Percentiles rank a stretch among this genome's conserved stretches.
Evolutionary conservation across 1,140 invertebrate genomes (phyloP).

Genomic region (Habropoda laboriosa): DNA sequence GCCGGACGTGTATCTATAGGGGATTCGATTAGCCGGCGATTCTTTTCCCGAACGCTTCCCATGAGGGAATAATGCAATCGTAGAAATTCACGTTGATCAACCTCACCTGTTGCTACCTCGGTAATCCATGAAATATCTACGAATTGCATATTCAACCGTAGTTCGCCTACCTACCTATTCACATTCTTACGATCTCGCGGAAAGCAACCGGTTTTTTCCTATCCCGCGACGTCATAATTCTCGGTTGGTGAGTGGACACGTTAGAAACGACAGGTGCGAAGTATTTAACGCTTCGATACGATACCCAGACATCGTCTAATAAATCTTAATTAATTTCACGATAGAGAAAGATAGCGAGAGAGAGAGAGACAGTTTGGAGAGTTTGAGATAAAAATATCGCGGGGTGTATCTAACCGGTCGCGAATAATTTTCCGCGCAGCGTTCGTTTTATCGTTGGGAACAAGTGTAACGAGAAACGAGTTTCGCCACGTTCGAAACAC

Average conservation of each 20-base stretch:
- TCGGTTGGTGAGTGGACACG: not conserved
- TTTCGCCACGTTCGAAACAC: constrained; percentile 20
- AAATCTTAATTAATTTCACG: constrained; percentile 46
- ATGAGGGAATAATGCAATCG: not conserved
- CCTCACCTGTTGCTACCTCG: not conserved
- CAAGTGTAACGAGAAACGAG: constrained; percentile 51
- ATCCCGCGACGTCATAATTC: constrained; percentile 7
- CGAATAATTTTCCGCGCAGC: constrained; percentile 43
- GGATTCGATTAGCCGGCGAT: constrained; percentile 48
- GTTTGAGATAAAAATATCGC: not conserved
- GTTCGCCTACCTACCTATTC: not conserved
- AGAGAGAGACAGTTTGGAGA: no score
- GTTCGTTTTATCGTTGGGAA: constrained; percentile 30
- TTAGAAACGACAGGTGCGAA: constrained; percentile 33
- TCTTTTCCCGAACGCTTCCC: not conserved
- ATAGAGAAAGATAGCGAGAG: no score
- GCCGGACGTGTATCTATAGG: constrained; percentile 8
- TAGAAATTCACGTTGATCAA: constrained; percentile 3
- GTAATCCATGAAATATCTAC: not conserved
- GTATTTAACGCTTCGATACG: constrained; percentile 36
- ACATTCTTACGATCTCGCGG: not conserved
- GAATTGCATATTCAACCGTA: not conserved
- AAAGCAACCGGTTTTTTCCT: not conserved
- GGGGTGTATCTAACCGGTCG: constrained; percentile 19
- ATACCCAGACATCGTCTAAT: constrained; percentile 2